Evolutionary conservation across 2,888 invertebrate genomes (phyloP).

Genomic region (Leptinotarsa rubiginosa): DNA sequence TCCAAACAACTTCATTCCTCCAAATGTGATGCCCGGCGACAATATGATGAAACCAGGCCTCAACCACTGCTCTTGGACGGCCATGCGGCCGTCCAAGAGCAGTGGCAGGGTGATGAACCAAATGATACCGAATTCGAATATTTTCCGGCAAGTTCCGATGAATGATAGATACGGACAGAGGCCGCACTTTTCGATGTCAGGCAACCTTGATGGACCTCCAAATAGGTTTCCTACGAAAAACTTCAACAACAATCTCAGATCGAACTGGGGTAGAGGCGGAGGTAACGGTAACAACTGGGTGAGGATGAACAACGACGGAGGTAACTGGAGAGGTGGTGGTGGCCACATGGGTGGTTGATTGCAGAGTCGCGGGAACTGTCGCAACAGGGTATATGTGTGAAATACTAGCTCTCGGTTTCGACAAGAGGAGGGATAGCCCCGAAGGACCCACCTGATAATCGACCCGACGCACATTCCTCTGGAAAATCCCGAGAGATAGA

Average conservation of each 20-base stretch:
- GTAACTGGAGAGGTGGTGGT: constrained; percentile 64
- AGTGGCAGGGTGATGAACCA: constrained; percentile 58
- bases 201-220: constrained; percentile 22
- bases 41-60: constrained; percentile 59
- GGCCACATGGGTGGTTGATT: constrained; percentile 67
- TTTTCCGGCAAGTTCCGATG: constrained; percentile 55
- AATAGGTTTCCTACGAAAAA: constrained; percentile 54
- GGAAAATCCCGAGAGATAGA: neutral
- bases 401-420: neutral
- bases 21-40: constrained; percentile 56
- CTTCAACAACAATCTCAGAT: no score
- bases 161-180: constrained; percentile 37
- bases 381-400: no score
- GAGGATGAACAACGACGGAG: constrained; percentile 64
- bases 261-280: no score
- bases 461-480: neutral
- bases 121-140: constrained; percentile 50
- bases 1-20: constrained; percentile 60
- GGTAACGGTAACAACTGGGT: constrained; percentile 62
- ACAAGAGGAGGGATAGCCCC: neutral
- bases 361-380: constrained; percentile 70
- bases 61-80: no score
- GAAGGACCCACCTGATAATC: neutral
- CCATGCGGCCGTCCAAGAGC: constrained; percentile 61
- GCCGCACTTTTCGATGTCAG: constrained; percentile 33